Conservation (phyloP, 2,888 invertebrate species). For the Polyommatus iphigenia region DNA sequence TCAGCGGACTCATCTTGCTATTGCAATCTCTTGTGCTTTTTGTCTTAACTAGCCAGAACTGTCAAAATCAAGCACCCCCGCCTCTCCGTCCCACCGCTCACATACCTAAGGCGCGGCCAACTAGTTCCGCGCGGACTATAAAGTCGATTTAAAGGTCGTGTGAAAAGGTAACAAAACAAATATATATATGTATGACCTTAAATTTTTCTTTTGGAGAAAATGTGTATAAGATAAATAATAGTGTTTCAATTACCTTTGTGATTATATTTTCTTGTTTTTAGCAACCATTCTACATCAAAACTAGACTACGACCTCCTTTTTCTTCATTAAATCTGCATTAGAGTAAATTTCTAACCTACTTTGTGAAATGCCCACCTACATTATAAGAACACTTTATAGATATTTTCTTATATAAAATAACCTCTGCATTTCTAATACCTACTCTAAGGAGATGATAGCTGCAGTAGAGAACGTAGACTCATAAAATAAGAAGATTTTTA, state of each 20-base stretch:
- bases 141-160: neutral
- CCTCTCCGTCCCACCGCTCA: no score
- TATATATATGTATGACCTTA: no score
- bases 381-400: slow-evolving; percentile 25
- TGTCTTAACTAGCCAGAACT: no score
- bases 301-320: slow-evolving; percentile 38
- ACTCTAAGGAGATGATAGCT: neutral
- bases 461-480: neutral
- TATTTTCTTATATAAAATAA: neutral
- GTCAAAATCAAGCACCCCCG: no score
- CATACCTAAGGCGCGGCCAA: no score
- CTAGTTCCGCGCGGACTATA: no score
- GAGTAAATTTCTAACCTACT: slow-evolving; percentile 33
- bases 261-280: neutral
- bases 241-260: neutral
- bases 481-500: neutral
- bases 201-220: neutral
- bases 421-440: neutral
- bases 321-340: slow-evolving; percentile 38
- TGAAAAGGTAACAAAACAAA: neutral
- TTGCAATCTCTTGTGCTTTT: no score
- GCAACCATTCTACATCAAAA: slow-evolving; percentile 28
- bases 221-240: neutral
- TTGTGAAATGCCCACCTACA: slow-evolving; percentile 30
- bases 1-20: no score